Evolutionary conservation across 1,140 invertebrate species (phyloP), one percentile per base, ranked within the genome.

Genomic region (Calliphora vicina): DNA sequence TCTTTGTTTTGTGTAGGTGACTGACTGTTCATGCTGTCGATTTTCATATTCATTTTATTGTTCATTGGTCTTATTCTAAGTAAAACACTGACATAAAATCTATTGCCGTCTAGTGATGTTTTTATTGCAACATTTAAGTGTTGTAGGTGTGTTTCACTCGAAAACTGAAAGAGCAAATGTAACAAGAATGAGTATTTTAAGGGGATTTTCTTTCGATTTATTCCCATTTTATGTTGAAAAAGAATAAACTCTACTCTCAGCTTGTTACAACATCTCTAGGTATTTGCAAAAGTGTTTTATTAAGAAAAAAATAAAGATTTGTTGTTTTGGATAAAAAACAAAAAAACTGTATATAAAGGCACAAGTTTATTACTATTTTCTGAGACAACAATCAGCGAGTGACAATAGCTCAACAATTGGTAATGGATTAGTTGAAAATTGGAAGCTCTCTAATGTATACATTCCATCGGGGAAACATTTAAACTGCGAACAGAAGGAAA

Each of bases 201-300:
- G n/a, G 61, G 61, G 61, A 67, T 67, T 67, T 67, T 25, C n/a
- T 67, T 23, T 67, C 61, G 61, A 67, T 67, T 67, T 67, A 67
- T 23, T 25, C 2, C n/a, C 2, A 23, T 67, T 67, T 67, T 67
- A 67, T 67, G n/a, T 5, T 9, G 20, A 25, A 23, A 35, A 35
- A 35, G 35, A 35, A 35, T 35, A 23, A 23, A 67, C 61, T 23
- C 25, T 25, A 20, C 61, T 67, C 9, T 57, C 50, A n/a, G 50
- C 50, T 15, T 57, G 15, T 23, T 4, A 23, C 5, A n/a, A 23
- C 20, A 25, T 67, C 57, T 20, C 4, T 67, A 2, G n/a, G 23
- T 20, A 23, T 23, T 23, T 67, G 61, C 23, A 5, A 67, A 67
- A 67, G 4, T 23, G 10, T 67, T 20, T 1, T 12, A 23, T n/a